Evolutionary conservation across 2,113 vertebrate genomes (phyloP).

Genomic region (Gallinago jamesoni): DNA sequence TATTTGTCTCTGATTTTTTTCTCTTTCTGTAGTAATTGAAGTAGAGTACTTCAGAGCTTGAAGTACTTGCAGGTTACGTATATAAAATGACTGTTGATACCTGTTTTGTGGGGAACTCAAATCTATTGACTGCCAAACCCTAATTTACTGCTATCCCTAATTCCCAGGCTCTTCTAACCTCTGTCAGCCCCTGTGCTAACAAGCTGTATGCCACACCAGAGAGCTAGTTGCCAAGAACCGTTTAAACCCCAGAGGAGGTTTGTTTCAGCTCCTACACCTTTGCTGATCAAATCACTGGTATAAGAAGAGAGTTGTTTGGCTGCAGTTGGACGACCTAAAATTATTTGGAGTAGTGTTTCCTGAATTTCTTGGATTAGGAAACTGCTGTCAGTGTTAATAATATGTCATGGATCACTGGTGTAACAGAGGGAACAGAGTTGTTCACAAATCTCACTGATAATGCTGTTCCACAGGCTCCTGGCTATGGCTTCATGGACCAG

Average conservation of each 20-base stretch:
- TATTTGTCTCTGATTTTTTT: neutral
- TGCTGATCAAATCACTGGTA: neutral
- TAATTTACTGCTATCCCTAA: neutral
- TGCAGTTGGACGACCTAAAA: neutral
- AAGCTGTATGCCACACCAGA: neutral
- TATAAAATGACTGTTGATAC: neutral
- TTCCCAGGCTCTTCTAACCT: neutral
- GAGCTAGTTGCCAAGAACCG: neutral
- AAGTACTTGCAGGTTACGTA: neutral
- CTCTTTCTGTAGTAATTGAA: neutral
- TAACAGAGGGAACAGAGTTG: neutral
- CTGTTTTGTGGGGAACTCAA: neutral
- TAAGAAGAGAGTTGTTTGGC: neutral
- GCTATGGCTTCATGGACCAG: neutral
- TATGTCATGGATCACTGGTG: neutral
- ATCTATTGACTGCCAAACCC: neutral
- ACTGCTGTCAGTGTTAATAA: neutral
- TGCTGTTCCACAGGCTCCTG: neutral
- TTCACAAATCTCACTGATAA: neutral
- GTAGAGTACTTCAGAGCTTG: neutral
- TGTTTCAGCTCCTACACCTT: neutral
- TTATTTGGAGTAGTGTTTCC: neutral
- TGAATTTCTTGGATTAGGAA: neutral
- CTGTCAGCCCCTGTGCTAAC: rapidly evolving
- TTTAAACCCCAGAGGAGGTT: neutral